Base-by-base conservation (phyloP, 2,113 vertebrate genomes). In the Murina feae region DNA sequence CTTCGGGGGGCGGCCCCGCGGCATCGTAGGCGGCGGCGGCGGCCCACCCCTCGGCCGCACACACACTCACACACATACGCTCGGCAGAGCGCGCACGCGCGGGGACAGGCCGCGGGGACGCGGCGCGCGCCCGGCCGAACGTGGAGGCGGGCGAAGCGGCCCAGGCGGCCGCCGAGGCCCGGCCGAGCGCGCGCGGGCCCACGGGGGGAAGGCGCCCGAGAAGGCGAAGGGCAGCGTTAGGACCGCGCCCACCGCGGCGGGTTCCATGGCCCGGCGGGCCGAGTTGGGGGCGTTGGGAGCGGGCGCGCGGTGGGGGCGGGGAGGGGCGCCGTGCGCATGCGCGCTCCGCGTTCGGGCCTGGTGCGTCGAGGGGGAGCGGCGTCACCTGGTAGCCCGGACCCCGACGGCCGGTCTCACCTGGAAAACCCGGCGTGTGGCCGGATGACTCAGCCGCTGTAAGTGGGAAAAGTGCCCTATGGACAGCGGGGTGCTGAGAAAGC, bases 1-100 rank as follows among this genome's bases (percentile, higher is more conserved):
- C 98, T 99, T 99, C 97, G 99, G 99, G 98, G 99, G 99, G 97
- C 99, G 99, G 98, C 99, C 99, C 98, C 99, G 99, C 99, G 99
- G 99, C 99, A 99, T 99, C 98, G 98, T 98, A 91, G 93, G 79
- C 90, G 74, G 79, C 74, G 58, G 93, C 81, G 86, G 87, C 91
- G 90, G 92, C 37, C 93, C 93, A 92, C 83, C 90, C 89, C 89
- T 90, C 89, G 81, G 90, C 81, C 71, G 81, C 90, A 76, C 58
- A 84, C 95, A 91, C 94, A 86, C 92, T 88, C 90, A 86, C 95
- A 95, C 95, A 94, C 97, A 96, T 95, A 95, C 96, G 84, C 95
- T 90, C 83, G 90, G 58, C 90, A 51, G 82, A 78, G 95, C 93
- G 58, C 39, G 71, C 53, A 51, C 69, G 87, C 87, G 86, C 81